Conservation (phyloP, 2,888 invertebrate genomes). For the Rotaria magnacalcarata region DNA sequence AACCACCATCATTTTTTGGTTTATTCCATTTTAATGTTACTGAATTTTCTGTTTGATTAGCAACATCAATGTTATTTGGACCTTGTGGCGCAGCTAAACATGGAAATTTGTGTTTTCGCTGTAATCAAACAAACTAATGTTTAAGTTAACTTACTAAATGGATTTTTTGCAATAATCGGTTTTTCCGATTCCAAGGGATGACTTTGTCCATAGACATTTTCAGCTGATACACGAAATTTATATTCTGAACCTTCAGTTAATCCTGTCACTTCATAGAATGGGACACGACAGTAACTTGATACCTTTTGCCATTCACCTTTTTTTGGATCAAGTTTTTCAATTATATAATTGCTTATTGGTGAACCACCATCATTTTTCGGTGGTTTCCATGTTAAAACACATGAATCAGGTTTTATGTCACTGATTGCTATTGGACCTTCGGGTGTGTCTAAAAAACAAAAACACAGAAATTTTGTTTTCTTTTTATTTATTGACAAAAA, state of each 20-base stretch:
- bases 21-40: conserved; percentile 85
- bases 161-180: conserved; percentile 86
- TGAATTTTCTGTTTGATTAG: conserved; percentile 79
- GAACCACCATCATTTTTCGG: conserved; percentile 79
- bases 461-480: not conserved
- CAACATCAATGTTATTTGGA: conserved; percentile 68
- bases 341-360: conserved; percentile 91
- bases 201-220: conserved; percentile 93
- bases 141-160: conserved; percentile 69
- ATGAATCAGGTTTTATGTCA: conserved; percentile 90
- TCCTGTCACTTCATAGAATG: conserved; percentile 91
- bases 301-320: conserved; percentile 62
- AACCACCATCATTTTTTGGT: conserved; percentile 86
- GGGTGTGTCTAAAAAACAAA: not conserved
- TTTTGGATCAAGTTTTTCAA: conserved; percentile 82
- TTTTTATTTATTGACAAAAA: too few relatives aligned
- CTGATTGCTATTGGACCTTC: conserved; percentile 83
- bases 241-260: conserved; percentile 73
- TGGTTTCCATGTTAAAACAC: conserved; percentile 69
- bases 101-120: conserved; percentile 19
- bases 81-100: conserved; percentile 74
- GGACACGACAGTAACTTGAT: conserved; percentile 81
- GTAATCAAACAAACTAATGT: too few relatives aligned
- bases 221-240: conserved; percentile 89
- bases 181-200: conserved; percentile 82